Evolutionary conservation across 2,888 invertebrate species (phyloP), one percentile per base, ranked within the genome.

Genomic region (Drosophila emarginata): DNA sequence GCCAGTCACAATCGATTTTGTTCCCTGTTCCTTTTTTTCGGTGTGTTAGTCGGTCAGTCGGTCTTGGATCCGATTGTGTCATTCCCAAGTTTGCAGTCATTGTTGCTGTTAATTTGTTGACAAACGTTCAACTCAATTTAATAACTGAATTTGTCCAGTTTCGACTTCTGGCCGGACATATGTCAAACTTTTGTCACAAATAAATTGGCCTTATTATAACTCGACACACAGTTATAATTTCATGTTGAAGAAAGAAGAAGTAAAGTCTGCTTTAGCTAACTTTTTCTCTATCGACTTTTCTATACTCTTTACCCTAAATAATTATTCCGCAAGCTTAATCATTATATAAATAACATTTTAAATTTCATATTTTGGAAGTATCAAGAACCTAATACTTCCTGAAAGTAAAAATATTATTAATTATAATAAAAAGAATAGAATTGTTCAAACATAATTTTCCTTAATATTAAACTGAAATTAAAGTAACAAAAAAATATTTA

Each of bases 91-190:
- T 69, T 45, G 60, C 40, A 59, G 78, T 61, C 67, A 45, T 61
- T 78, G 76, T 72, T 71, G 70, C 58, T 61, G 53, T 57, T 75
- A 74, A 77, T 81, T 77, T 69, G 77, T 71, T 77, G 80, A 79
- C 74, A 74, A 74, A 73, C 67, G 67, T 67, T 83, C 45, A 53
- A 57, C 63, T 69, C 75, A 62, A 78, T 78, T 86, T 68, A 67
- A 84, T 76, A 79, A 77, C 68, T 61, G 80, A 82, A 78, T 77
- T 67, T 53, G 32, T 32, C 32, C 21, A 56, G 72, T 68, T 71
- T 77, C 70, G 73, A 77, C 81, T 76, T 45, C 9, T 40, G 15
- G 9, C 7, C 15, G 5, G 15, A 14, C 15, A 32, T 11, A 36
- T 18, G 54, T 36, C 36, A 18, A 65, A 51, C 66, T 61, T 56